phyloP scores from a whole-genome alignment of 1,140 invertebrate species.

The Drosophila bipectinata region DNA sequence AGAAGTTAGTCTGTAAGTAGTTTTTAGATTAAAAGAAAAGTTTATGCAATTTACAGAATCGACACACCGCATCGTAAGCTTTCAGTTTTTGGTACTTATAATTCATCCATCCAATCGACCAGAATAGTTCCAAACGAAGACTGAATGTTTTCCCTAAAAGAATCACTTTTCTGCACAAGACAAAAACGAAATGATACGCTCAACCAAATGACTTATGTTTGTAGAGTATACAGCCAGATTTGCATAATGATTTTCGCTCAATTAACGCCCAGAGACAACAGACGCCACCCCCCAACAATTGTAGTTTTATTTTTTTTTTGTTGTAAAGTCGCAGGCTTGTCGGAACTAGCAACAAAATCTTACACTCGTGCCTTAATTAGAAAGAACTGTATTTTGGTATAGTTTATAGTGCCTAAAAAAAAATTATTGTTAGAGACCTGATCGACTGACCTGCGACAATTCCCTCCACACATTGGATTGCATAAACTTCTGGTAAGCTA shows the following conservation, averaged over 20 bases:
- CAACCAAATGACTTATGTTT: constrained; percentile 65
- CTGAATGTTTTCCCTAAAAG: constrained; percentile 37
- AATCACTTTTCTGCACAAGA: constrained; percentile 28
- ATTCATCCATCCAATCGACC: constrained; percentile 63
- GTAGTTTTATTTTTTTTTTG: constrained; percentile 13
- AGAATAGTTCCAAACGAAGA: constrained; percentile 43
- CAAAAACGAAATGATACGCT: constrained; percentile 46
- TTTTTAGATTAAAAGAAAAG: constrained; percentile 55
- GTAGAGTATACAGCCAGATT: constrained; percentile 52
- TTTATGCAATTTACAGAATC: constrained; percentile 72
- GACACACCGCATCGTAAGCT: constrained; percentile 36
- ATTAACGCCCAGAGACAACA: constrained; percentile 56
- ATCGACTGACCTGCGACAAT: constrained; percentile 34
- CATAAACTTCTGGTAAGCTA: constrained; percentile 76
- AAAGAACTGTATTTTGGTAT: constrained; percentile 47
- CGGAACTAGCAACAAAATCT: constrained; percentile 49
- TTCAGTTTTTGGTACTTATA: constrained; percentile 77
- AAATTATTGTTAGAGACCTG: constrained; percentile 54
- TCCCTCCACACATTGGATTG: constrained; percentile 54
- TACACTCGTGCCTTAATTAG: constrained; percentile 76
- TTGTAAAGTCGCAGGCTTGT: constrained; percentile 53
- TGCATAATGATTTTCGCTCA: constrained; percentile 69
- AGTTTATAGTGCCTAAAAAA: constrained; percentile 59
- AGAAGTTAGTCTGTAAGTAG: constrained; percentile 34
- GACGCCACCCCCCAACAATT: constrained; percentile 13